Conservation (phyloP, 2,888 invertebrate species). For the Merodon equestris region DNA sequence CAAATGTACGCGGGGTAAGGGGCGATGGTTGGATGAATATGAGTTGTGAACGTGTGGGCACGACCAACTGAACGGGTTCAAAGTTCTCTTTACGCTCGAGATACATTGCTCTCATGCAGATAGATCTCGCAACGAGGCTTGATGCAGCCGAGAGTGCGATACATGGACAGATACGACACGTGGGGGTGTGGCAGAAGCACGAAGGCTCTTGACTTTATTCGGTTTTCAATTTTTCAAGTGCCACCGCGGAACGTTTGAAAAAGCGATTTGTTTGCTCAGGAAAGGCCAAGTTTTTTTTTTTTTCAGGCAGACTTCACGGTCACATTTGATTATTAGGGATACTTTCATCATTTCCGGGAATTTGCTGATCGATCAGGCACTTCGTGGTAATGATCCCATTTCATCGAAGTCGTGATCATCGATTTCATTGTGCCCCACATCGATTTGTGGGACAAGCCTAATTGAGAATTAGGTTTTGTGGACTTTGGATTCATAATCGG, state of each 20-base stretch:
- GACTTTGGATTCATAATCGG: too few relatives aligned
- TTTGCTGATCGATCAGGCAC: slow-evolving; percentile 28
- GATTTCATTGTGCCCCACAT: too few relatives aligned
- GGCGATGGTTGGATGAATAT: not conserved
- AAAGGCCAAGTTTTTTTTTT: slow-evolving; percentile 3
- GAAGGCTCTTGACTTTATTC: slow-evolving; percentile 1
- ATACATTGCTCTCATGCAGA: slow-evolving; percentile 42
- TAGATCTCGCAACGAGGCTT: slow-evolving; percentile 18
- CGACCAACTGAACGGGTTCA: slow-evolving; percentile 63
- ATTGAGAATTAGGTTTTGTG: too few relatives aligned
- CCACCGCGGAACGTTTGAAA: slow-evolving; percentile 53
- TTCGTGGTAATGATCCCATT: slow-evolving; percentile 38
- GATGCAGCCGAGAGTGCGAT: not conserved
- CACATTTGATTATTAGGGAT: too few relatives aligned
- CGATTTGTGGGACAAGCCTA: too few relatives aligned
- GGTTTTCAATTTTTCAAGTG: slow-evolving; percentile 38
- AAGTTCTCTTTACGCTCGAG: slow-evolving; percentile 58
- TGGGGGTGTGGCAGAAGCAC: not conserved
- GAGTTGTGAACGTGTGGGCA: slow-evolving; percentile 55
- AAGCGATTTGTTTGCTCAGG: slow-evolving; percentile 32
- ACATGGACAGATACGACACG: not conserved
- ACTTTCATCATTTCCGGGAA: slow-evolving; percentile 6
- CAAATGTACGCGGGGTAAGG: too few relatives aligned
- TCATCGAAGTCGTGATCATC: slow-evolving; percentile 6
- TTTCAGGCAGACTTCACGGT: slow-evolving; percentile 25